A percentile compares a stretch with the other conserved stretches of the same genome.
phyloP scores from a whole-genome alignment of 2,888 invertebrate species.

The Apomyelois bistriatella region DNA sequence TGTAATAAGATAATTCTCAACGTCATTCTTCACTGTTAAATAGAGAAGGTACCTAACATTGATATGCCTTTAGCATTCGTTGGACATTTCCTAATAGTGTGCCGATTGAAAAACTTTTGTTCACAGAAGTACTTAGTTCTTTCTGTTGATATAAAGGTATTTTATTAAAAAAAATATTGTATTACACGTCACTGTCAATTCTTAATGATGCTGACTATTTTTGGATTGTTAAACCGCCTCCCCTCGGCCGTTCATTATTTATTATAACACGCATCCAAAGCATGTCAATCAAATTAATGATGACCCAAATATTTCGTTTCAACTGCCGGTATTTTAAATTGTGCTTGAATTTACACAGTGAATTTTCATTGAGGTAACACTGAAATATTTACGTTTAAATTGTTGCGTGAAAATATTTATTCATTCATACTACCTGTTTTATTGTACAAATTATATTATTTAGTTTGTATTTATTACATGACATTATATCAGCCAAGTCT shows the following conservation, averaged over 20 bases:
- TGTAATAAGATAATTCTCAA: no score
- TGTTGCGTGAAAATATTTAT: constrained; percentile 1
- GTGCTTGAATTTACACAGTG: constrained; percentile 1
- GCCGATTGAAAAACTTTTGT: no score
- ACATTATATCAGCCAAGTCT: neutral
- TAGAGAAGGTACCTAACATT: no score
- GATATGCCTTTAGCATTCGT: no score
- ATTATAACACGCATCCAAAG: constrained; percentile 13
- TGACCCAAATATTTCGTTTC: constrained; percentile 14
- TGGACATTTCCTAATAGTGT: no score
- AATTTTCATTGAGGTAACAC: constrained; percentile 1
- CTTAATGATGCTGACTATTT: constrained; percentile 3
- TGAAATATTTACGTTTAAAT: constrained; percentile 3
- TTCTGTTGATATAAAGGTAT: no score
- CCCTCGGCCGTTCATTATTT: constrained; percentile 13
- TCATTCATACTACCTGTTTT: neutral
- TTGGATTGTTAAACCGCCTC: constrained; percentile 10
- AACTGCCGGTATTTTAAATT: constrained; percentile 7
- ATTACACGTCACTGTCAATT: constrained; percentile 11
- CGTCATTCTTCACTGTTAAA: no score
- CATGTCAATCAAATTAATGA: constrained; percentile 13
- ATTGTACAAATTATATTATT: neutral
- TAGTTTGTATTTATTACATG: neutral
- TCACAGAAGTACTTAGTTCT: no score
- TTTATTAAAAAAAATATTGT: neutral